Base-by-base conservation (phyloP, 2,888 invertebrate genomes). In the Luffia ferchaultella region DNA sequence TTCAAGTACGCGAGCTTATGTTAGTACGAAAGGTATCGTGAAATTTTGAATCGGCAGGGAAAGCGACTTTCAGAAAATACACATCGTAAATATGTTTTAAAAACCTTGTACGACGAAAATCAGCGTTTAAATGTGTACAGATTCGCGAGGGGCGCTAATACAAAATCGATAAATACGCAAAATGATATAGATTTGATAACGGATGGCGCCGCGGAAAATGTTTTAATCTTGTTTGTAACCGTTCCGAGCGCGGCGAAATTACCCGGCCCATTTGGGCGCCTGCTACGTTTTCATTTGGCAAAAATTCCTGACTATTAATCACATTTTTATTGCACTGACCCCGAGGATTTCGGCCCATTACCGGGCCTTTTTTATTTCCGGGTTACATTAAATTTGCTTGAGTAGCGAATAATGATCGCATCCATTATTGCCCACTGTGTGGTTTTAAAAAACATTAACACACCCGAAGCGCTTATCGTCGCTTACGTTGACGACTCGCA, bases 281-380 rank as follows among this genome's bases (percentile, higher is more conserved):
- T n/a, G 43, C n/a, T 42, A 42, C 43, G 16, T 42, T 42, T 42
- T 42, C 43, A 42, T 42, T 42, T 16, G 43, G n/a, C n/a, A 42
- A 42, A 42, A 16, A 42, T 42, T 42, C 17, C 7, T 42, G 16
- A 16, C 43, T 5, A 42, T 42, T 42, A 42, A 42, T 42, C 17
- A 42, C 43, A 16, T 42, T 42, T 42, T 42, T 42, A 42, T 42
- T 42, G 43, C 43, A n/a, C 7, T 16, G n/a, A n/a, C 43, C 43
- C 43, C 43, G 43, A n/a, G 16, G 43, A 16, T 16, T 42, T n/a
- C 17, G 43, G 43, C 7, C n/a, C 43, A n/a, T n/a, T n/a, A 42
- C 43, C 7, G 16, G 3, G 43, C 7, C 7, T 16, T 16, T 16
- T 16, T 16, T 42, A 16, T 42, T 42, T 16, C 17, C 17, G n/a